A percentile compares a stretch with the other conserved stretches of the same genome.
Conservation (phyloP, 1,140 invertebrate genomes). For the Cyclina sinensis region DNA sequence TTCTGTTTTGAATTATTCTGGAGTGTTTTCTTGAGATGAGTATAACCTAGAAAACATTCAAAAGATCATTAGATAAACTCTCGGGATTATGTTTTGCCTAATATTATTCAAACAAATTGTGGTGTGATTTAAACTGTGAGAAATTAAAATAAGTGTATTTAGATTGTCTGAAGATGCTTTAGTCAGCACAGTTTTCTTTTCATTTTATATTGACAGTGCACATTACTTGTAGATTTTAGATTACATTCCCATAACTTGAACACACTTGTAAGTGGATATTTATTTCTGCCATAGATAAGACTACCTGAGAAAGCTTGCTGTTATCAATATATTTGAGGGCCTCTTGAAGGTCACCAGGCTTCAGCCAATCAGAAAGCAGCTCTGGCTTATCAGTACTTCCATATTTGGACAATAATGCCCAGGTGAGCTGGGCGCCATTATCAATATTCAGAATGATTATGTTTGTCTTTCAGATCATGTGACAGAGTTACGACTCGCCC, state of each 20-base stretch:
- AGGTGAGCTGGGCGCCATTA: constrained; percentile 46
- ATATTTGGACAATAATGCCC: constrained; percentile 56
- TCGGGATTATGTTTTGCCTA: not conserved
- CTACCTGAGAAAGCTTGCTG: constrained; percentile 56
- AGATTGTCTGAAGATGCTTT: not conserved
- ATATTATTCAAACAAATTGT: not conserved
- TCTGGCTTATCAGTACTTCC: constrained; percentile 64
- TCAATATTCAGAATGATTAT: constrained; percentile 33
- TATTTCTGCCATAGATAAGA: constrained; percentile 39
- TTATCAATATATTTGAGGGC: constrained; percentile 54
- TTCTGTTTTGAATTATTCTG: too few relatives aligned
- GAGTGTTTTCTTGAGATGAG: too few relatives aligned
- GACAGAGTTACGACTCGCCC: constrained; percentile 82
- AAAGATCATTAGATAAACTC: too few relatives aligned
- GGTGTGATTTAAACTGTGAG: not conserved
- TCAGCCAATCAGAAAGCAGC: constrained; percentile 46
- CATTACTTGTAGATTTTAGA: not conserved
- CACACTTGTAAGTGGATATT: constrained; percentile 40
- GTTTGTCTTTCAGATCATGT: constrained; percentile 82
- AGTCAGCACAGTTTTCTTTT: not conserved
- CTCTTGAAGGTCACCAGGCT: constrained; percentile 24
- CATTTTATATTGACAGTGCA: not conserved
- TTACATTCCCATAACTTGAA: not conserved
- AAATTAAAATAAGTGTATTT: not conserved
- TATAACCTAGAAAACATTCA: too few relatives aligned